Conservation (phyloP, 1,140 invertebrate genomes). For the Heliconius congener region DNA sequence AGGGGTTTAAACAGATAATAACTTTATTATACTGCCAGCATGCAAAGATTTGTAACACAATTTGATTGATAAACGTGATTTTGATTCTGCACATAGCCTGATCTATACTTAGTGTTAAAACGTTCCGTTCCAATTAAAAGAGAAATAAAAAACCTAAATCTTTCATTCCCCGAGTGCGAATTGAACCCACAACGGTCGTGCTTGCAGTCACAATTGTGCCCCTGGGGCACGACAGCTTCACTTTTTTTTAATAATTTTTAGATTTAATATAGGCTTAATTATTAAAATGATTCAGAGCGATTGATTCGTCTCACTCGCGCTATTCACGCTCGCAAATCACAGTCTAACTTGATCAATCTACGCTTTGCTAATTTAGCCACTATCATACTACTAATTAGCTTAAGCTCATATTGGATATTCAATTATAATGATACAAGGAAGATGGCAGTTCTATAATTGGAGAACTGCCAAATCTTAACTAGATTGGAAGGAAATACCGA, state of each 20-base stretch:
- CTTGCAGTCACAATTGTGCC: no score
- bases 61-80: not conserved
- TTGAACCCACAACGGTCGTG: no score
- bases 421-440: constrained; percentile 30
- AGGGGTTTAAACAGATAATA: constrained; percentile 51
- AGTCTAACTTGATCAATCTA: constrained; percentile 1
- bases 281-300: not conserved
- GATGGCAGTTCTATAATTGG: constrained; percentile 26
- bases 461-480: constrained; percentile 16
- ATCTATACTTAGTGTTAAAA: no score
- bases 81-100: no score
- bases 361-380: constrained; percentile 12
- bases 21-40: constrained; percentile 58
- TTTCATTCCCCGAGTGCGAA: no score
- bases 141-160: no score
- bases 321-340: not conserved
- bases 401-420: constrained; percentile 29
- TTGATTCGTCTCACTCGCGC: no score
- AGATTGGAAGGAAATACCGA: constrained; percentile 23
- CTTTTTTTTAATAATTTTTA: not conserved
- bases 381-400: constrained; percentile 21
- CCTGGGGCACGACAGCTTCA: not conserved
- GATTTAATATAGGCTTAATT: not conserved
- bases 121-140: no score
- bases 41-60: not conserved